These are phyloP conservation scores for Cheumatopsyche charites DNA, from an alignment of 1,140 invertebrate species.

Conservation along the genomic window DNA sequence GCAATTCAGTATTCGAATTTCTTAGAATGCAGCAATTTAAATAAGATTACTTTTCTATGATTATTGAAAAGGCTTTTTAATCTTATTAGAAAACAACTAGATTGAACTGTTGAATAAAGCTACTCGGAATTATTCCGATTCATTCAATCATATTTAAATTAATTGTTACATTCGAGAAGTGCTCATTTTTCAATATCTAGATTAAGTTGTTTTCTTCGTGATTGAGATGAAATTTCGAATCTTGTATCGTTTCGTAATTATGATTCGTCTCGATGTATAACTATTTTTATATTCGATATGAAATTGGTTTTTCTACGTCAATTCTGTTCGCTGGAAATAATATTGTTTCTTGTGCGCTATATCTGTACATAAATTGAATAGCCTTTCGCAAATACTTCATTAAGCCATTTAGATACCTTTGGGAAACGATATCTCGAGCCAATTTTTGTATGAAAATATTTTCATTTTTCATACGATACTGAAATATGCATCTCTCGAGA, in stretches of 20 bases:
- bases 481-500: slow-evolving; percentile 13
- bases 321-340: too few species aligned
- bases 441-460: slow-evolving; percentile 12
- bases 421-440: slow-evolving; percentile 12
- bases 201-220: not conserved
- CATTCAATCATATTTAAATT: too few species aligned
- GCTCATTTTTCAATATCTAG: not conserved
- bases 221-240: not conserved
- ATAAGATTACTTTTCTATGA: too few species aligned
- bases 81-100: too few species aligned
- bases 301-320: not conserved
- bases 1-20: not conserved
- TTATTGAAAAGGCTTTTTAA: too few species aligned
- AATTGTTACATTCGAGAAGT: too few species aligned
- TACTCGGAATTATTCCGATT: too few species aligned
- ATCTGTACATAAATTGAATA: slow-evolving; percentile 4
- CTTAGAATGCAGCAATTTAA: too few species aligned
- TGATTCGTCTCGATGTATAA: not conserved
- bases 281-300: not conserved
- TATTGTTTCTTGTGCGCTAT: too few species aligned
- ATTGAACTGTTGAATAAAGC: too few species aligned
- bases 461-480: slow-evolving; percentile 2
- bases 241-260: not conserved
- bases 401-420: slow-evolving; percentile 1
- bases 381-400: slow-evolving; percentile 19